These are phyloP conservation scores for Chromis chromis DNA, from an alignment of 2,797 vertebrate species.

Conservation along the genomic window DNA sequence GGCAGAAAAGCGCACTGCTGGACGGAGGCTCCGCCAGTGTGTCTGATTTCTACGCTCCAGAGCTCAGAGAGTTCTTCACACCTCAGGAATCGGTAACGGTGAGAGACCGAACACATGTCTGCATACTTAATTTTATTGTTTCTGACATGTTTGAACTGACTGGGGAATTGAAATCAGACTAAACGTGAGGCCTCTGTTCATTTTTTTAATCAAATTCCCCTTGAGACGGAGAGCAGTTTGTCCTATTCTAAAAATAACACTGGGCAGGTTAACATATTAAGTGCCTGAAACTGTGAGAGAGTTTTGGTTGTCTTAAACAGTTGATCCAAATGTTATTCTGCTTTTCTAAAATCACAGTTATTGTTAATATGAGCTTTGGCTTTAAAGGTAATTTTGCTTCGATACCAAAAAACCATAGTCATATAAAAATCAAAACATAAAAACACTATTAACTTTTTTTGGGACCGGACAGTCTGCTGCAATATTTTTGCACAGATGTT, in stretches of 20 bases:
- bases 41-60: constrained; percentile 83
- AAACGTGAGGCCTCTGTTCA: not conserved
- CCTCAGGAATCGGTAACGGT: constrained; percentile 80
- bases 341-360: too few relatives aligned
- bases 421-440: too few relatives aligned
- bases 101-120: constrained; percentile 20
- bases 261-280: not conserved
- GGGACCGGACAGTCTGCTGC: too few relatives aligned
- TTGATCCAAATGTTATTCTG: not conserved
- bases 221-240: not conserved
- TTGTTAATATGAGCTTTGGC: too few relatives aligned
- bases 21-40: constrained; percentile 41
- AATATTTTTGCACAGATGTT: too few relatives aligned
- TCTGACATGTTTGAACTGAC: not conserved
- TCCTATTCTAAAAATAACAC: not conserved
- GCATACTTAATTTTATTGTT: not conserved
- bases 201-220: not conserved
- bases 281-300: not conserved
- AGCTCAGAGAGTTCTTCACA: constrained; percentile 82
- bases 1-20: constrained; percentile 89
- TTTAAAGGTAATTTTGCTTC: too few relatives aligned
- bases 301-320: not conserved
- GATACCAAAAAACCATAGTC: too few relatives aligned
- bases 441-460: too few relatives aligned
- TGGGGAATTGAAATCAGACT: not conserved